Conservation (phyloP, 2,888 invertebrate species). For the Idaea dimidiata region DNA sequence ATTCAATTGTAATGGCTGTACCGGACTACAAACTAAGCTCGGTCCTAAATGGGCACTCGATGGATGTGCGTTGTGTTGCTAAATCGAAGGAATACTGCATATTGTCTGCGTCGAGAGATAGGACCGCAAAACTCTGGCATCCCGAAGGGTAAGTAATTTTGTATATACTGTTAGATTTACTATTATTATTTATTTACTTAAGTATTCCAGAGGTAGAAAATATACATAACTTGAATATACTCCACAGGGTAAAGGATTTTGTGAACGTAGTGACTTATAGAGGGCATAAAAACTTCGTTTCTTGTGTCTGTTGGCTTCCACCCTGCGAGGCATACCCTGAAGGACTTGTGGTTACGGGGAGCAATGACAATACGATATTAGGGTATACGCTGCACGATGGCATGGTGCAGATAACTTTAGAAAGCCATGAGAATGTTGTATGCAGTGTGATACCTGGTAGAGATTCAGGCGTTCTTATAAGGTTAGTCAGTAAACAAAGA, state of each 20-base stretch:
- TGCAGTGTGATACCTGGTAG: constrained; percentile 71
- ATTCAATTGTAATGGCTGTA: constrained; percentile 56
- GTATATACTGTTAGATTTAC: not conserved
- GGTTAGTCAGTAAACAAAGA: constrained; percentile 40
- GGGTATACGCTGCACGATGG: constrained; percentile 87
- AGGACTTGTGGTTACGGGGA: constrained; percentile 92
- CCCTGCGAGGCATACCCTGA: constrained; percentile 85
- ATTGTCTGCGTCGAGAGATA: constrained; percentile 93
- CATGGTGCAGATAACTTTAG: constrained; percentile 84
- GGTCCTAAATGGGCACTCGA: constrained; percentile 88
- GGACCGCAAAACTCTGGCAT: constrained; percentile 92
- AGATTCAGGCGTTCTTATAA: constrained; percentile 65
- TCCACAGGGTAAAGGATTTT: constrained; percentile 81
- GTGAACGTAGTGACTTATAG: constrained; percentile 84
- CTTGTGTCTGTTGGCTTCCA: constrained; percentile 88
- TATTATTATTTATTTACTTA: too few relatives aligned
- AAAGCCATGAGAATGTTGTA: constrained; percentile 90
- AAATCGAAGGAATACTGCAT: constrained; percentile 85
- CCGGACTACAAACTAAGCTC: constrained; percentile 89
- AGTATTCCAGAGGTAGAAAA: not conserved
- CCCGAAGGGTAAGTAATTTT: constrained; percentile 83
- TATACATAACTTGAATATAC: constrained; percentile 6
- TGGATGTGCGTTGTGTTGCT: constrained; percentile 91
- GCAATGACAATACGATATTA: constrained; percentile 92
- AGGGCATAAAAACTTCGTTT: constrained; percentile 93